Conservation (phyloP, 2,797 vertebrate genomes). For the Lophotriccus pileatus region DNA sequence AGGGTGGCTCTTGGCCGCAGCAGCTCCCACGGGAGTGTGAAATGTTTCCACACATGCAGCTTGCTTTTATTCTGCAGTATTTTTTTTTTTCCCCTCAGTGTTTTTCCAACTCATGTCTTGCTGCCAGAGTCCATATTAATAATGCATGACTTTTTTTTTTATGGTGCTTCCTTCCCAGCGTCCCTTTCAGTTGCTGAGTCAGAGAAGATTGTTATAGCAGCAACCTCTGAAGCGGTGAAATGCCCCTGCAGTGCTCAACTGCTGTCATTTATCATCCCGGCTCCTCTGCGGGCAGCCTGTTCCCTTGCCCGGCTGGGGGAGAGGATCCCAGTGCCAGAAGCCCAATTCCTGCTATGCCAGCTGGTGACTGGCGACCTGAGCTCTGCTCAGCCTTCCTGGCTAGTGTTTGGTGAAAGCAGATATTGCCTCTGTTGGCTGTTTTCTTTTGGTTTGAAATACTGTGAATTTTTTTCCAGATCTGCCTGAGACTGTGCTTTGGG, state of each 20-base stretch:
- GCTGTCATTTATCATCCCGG: background rate
- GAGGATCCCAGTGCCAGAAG: background rate
- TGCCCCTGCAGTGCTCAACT: conserved; percentile 37
- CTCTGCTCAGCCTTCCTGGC: background rate
- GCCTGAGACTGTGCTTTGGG: background rate
- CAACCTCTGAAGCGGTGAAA: conserved; percentile 41
- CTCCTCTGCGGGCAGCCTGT: background rate
- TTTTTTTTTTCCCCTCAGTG: conserved; percentile 9
- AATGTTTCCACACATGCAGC: conserved; percentile 3
- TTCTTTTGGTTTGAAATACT: background rate
- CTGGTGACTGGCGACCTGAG: background rate
- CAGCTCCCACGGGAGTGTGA: background rate
- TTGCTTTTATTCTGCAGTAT: background rate
- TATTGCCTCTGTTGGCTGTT: background rate
- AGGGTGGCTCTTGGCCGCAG: accelerated
- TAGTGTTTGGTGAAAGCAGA: background rate
- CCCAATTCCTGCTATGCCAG: background rate
- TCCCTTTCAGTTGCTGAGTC: conserved; percentile 73
- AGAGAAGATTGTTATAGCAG: conserved; percentile 62
- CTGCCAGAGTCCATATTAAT: conserved; percentile 69
- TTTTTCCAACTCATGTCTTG: conserved; percentile 64
- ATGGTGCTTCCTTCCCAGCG: conserved; percentile 42
- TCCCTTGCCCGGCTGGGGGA: background rate
- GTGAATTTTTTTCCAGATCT: background rate
- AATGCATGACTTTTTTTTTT: conserved; percentile 63